Evolutionary conservation across 2,888 invertebrate genomes (phyloP), one percentile per base, ranked within the genome.

Genomic region (Apocheima hispidaria): DNA sequence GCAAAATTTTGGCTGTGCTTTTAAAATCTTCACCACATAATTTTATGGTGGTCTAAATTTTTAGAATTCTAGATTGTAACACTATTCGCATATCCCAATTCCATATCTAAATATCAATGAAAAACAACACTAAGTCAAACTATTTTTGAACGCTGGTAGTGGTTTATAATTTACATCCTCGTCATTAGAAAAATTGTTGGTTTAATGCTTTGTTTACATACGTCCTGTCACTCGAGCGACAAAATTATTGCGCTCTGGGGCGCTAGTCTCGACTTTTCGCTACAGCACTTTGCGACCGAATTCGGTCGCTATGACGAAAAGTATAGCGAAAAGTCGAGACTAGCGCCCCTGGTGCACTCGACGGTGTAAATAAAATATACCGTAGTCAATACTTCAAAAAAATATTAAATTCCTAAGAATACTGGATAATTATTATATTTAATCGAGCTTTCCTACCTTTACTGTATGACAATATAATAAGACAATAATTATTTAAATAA

Each of bases 1-100:
- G 85, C 85, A 83, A 86, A 84, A 74, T 81, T 82, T 87, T 87
- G 92, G 91, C 91, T 90, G 92, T 92, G 91, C 90, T 90, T 83
- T 78, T 38, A 80, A 82, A 77, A 74, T 74, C 78, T 77, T 77
- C 44, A 72, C 81, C 83, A 82, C 78, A 66, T 75, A 56, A 57
- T 79, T 82, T 81, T 81, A 76, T 74, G 79, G 83, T 83, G 83
- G 81, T 77, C 61, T 56, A 72, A 60, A 52, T 56, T 36, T 61
- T 68, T 66, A 69, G 62, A 63, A 56, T 65, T 63, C 61, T 74
- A 68, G 63, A 41, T 26, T 46, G 36, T 41, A 64, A 64, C 70
- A 62, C 46, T 78, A 79, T 68, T 82, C 75, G 82, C 84, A 84
- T 84, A 84, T 84, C 84, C 72, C 38, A 48, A 53, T 49, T 69